Percentiles rank a stretch among this genome's conserved stretches.
phyloP scores from a whole-genome alignment of 2,888 invertebrate species.

The Melanotus villosus region DNA sequence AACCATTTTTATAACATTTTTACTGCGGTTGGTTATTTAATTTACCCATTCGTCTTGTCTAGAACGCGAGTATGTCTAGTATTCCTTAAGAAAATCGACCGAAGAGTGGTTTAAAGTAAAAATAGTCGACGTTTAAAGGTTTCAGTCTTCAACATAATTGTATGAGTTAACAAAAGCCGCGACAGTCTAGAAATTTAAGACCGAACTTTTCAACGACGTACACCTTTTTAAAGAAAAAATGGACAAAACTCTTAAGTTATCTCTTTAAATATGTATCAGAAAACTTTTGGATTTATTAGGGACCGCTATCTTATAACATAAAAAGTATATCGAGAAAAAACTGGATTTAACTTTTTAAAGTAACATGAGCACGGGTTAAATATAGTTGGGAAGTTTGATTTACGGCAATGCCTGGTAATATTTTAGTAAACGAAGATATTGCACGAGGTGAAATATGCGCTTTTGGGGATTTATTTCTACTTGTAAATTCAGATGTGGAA shows the following conservation, averaged over 20 bases:
- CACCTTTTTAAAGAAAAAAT: not conserved
- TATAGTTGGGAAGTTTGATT: constrained; percentile 45
- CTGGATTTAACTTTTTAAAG: constrained; percentile 44
- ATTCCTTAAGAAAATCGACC: not conserved
- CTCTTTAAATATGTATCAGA: constrained; percentile 23
- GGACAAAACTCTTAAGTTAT: not conserved
- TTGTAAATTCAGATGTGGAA: constrained; percentile 28
- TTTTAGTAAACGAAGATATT: constrained; percentile 44
- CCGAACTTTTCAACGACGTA: not conserved
- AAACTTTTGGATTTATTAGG: constrained; percentile 25
- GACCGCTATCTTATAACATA: constrained; percentile 15
- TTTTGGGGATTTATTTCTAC: constrained; percentile 38
- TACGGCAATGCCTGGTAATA: constrained; percentile 38
- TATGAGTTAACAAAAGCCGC: not conserved
- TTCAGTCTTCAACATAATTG: constrained; percentile 9
- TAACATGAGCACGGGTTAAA: constrained; percentile 43
- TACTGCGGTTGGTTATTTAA: constrained; percentile 1
- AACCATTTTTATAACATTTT: constrained; percentile 8
- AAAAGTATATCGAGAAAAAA: constrained; percentile 31
- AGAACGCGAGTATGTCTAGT: not conserved
- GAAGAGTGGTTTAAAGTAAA: too few species aligned
- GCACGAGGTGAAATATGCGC: constrained; percentile 36
- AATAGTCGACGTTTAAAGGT: too few species aligned
- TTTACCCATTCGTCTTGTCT: constrained; percentile 2
- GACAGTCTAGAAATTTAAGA: constrained; percentile 1